Evolutionary conservation across 2,113 vertebrate species (phyloP).

Genomic region (Phalacrocorax carbo): DNA sequence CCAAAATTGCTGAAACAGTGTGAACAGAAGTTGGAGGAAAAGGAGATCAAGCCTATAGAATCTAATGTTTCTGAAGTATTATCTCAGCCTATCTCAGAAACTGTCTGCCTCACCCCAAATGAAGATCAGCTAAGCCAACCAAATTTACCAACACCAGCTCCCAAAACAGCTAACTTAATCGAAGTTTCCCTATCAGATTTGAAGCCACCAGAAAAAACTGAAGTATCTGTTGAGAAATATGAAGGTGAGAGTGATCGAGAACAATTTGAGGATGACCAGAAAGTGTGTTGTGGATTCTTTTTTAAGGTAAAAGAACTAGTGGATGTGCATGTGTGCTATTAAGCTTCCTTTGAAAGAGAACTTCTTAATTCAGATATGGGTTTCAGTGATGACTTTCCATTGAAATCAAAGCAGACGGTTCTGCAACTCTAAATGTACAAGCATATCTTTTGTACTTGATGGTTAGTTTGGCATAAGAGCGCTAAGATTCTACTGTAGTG

Average conservation of each 20-base stretch:
- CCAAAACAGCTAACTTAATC: conserved; percentile 84
- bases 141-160: conserved; percentile 61
- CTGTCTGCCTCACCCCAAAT: conserved; percentile 80
- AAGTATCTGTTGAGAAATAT: conserved; percentile 73
- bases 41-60: conserved; percentile 76
- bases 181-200: conserved; percentile 91
- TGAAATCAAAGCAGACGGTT: not conserved
- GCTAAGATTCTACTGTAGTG: not conserved
- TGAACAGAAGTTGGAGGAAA: conserved; percentile 51
- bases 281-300: conserved; percentile 93
- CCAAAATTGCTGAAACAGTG: conserved; percentile 14
- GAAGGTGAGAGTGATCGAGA: conserved; percentile 81
- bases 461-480: not conserved
- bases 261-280: conserved; percentile 86
- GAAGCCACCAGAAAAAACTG: conserved; percentile 81
- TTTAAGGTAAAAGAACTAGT: conserved; percentile 85
- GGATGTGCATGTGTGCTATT: not conserved
- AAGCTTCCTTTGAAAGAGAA: not conserved
- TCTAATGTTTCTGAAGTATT: conserved; percentile 86
- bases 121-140: conserved; percentile 77
- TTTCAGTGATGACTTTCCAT: not conserved
- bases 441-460: not conserved
- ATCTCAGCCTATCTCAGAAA: conserved; percentile 85
- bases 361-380: not conserved
- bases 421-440: not conserved